These are phyloP conservation scores for Platyura marginata DNA, from an alignment of 1,140 invertebrate genomes.

Conservation along the genomic window DNA sequence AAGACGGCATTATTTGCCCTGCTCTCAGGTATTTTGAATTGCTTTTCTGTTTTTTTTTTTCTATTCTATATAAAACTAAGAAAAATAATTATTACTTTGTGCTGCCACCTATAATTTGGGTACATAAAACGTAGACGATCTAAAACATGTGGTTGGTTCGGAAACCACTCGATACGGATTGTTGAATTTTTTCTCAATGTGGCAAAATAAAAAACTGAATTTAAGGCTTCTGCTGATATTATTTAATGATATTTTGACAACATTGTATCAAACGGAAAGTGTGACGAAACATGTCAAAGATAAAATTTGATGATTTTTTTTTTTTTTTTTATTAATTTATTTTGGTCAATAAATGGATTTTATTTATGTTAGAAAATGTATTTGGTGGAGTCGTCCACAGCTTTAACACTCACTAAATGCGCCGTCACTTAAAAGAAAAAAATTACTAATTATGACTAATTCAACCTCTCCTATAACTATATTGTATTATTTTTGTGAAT, in stretches of 20 bases:
- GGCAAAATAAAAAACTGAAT: slow-evolving; percentile 74
- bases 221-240: slow-evolving; percentile 72
- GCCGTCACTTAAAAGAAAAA: no score
- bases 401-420: no score
- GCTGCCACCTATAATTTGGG: neutral
- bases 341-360: neutral
- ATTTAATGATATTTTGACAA: slow-evolving; percentile 59
- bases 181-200: slow-evolving; percentile 71
- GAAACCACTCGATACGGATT: slow-evolving; percentile 77
- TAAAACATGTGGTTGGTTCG: slow-evolving; percentile 79
- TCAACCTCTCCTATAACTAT: no score
- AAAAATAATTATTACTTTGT: no score
- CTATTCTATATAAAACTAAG: neutral
- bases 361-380: neutral
- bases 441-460: no score
- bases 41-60: neutral
- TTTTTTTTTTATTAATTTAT: neutral
- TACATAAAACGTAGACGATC: slow-evolving; percentile 53
- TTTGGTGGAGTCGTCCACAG: no score
- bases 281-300: slow-evolving; percentile 31
- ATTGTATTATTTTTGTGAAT: no score
- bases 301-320: neutral
- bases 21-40: slow-evolving; percentile 1
- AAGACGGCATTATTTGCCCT: slow-evolving; percentile 42
- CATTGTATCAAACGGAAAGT: slow-evolving; percentile 56